A percentile compares a stretch with the other conserved stretches of the same genome.
These are phyloP conservation scores for Pangasianodon gigas DNA, from an alignment of 2,113 vertebrate genomes.

Conservation along the genomic window DNA sequence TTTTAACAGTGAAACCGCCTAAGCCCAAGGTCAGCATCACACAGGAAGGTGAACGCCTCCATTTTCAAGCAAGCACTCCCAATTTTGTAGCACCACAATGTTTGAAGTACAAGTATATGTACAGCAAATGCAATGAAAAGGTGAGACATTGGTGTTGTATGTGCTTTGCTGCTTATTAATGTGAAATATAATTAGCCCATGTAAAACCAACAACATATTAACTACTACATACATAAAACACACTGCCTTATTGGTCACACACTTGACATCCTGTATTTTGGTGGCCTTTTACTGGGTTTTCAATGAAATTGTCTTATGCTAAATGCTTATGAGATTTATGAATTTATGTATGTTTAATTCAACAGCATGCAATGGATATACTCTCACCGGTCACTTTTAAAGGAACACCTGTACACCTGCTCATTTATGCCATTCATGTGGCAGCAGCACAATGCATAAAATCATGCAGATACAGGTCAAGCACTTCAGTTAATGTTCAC, in stretches of 20 bases:
- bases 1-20: constrained; percentile 30
- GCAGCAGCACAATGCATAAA: neutral
- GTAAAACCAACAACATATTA: neutral
- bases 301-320: neutral
- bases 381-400: neutral
- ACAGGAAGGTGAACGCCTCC: rapidly evolving
- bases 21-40: constrained; percentile 26
- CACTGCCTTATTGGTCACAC: neutral
- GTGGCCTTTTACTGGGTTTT: neutral
- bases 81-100: rapidly evolving
- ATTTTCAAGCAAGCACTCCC: neutral
- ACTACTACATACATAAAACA: neutral
- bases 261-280: neutral
- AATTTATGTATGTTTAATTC: neutral
- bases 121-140: constrained; percentile 49
- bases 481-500: neutral
- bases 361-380: neutral
- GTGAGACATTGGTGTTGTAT: neutral
- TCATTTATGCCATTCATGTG: neutral
- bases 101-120: constrained; percentile 34
- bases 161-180: neutral
- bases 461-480: neutral
- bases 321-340: neutral
- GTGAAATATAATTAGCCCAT: neutral
- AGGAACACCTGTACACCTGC: neutral